Conservation (phyloP, 2,113 vertebrate genomes). For the Heteronetta atricapilla region DNA sequence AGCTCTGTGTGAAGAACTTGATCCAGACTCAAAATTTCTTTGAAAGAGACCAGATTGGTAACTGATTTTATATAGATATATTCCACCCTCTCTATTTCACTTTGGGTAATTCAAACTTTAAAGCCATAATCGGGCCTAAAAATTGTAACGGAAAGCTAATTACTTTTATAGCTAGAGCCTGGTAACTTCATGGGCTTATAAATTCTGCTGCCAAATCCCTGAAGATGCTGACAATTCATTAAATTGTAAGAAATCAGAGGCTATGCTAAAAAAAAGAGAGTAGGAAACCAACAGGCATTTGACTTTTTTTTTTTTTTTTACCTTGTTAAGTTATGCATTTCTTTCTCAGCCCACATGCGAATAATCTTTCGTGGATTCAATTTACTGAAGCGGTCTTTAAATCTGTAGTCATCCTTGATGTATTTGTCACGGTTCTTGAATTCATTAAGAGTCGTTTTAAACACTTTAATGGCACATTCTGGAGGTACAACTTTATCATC, state of each 20-base stretch:
- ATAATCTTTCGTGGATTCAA: slow-evolving; percentile 97
- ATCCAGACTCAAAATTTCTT: background rate
- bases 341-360: slow-evolving; percentile 97
- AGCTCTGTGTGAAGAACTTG: background rate
- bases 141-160: background rate
- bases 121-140: background rate
- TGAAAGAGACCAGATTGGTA: background rate
- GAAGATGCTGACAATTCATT: background rate
- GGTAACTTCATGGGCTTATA: background rate
- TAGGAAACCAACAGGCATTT: background rate
- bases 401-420: slow-evolving; percentile 98
- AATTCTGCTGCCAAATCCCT: background rate
- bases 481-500: slow-evolving; percentile 83
- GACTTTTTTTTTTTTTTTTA: slow-evolving; percentile 54
- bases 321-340: slow-evolving; percentile 97
- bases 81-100: background rate
- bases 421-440: slow-evolving; percentile 98
- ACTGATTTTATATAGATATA: background rate
- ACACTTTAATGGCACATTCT: slow-evolving; percentile 96
- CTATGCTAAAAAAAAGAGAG: background rate
- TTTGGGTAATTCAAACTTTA: background rate
- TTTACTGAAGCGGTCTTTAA: slow-evolving; percentile 96
- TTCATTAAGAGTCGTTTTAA: slow-evolving; percentile 97
- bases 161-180: background rate
- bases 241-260: background rate